These are phyloP conservation scores for Apodemia mormo DNA, from an alignment of 2,888 invertebrate genomes.

Conservation along the genomic window DNA sequence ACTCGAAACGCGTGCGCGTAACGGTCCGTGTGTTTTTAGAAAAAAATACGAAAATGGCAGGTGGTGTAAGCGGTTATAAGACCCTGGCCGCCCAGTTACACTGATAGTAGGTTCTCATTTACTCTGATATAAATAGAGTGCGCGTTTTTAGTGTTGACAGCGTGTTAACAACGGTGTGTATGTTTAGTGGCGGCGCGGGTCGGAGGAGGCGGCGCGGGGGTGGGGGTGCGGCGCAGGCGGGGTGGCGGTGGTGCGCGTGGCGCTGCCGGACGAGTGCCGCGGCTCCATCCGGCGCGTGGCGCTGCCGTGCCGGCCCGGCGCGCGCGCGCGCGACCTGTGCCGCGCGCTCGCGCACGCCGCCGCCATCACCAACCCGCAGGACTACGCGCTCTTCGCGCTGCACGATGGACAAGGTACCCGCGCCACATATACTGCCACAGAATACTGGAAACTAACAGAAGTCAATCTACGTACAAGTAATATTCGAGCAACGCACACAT, in stretches of 20 bases:
- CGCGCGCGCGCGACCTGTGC: conserved; percentile 95
- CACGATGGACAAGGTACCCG: conserved; percentile 92
- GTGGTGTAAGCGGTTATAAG: no score
- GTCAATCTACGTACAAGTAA: no score
- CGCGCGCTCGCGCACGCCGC: conserved; percentile 97
- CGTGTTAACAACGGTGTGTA: background rate
- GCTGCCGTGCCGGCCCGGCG: conserved; percentile 95
- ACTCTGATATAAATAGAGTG: no score
- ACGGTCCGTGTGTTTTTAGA: no score
- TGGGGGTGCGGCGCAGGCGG: conserved; percentile 41
- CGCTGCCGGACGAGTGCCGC: conserved; percentile 96
- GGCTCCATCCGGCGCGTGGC: conserved; percentile 96
- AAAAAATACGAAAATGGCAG: no score
- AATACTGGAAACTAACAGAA: no score
- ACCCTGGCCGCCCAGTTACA: no score
- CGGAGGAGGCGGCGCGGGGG: conserved; percentile 48
- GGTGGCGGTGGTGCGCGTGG: conserved; percentile 89
- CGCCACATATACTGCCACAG: no score
- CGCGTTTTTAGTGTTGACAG: no score
- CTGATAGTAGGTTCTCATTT: no score
- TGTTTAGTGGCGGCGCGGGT: conserved; percentile 78
- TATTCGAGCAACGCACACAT: no score
- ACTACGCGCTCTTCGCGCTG: conserved; percentile 95
- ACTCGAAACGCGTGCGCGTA: no score
- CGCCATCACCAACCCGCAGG: conserved; percentile 97